phyloP scores from a whole-genome alignment of 1,140 invertebrate species.

The Papilio dardanus region DNA sequence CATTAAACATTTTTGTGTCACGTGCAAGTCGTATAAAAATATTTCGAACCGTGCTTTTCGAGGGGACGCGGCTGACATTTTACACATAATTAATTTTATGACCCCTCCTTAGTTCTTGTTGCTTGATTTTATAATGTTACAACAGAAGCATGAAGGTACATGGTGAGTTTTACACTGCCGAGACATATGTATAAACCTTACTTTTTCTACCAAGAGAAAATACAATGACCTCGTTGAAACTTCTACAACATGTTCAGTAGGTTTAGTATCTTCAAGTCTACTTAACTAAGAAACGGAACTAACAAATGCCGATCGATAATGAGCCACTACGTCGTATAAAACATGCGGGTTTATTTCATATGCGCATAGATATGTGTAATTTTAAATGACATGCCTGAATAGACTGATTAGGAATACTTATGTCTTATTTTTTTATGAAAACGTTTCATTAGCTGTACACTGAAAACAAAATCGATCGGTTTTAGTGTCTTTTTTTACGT shows the following conservation, averaged over 20 bases:
- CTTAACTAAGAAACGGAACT: conserved; percentile 36
- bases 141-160: neutral
- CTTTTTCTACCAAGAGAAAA: no score
- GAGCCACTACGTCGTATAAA: conserved; percentile 38
- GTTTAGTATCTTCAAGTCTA: conserved; percentile 33
- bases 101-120: conserved; percentile 13
- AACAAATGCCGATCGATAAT: conserved; percentile 43
- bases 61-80: conserved; percentile 6
- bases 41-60: neutral
- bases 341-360: conserved; percentile 74
- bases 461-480: no score
- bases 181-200: no score
- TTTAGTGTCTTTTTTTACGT: no score
- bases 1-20: neutral
- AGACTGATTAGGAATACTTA: conserved; percentile 63
- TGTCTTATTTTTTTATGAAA: conserved; percentile 66
- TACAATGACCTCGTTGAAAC: neutral
- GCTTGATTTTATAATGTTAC: conserved; percentile 3
- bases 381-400: conserved; percentile 70
- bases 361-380: conserved; percentile 74
- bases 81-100: conserved; percentile 25
- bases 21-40: conserved; percentile 4
- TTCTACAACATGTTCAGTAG: neutral
- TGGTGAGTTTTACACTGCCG: no score
- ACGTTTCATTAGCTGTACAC: no score